Base-by-base conservation (phyloP, 2,888 invertebrate genomes). In the Arge pagana region DNA sequence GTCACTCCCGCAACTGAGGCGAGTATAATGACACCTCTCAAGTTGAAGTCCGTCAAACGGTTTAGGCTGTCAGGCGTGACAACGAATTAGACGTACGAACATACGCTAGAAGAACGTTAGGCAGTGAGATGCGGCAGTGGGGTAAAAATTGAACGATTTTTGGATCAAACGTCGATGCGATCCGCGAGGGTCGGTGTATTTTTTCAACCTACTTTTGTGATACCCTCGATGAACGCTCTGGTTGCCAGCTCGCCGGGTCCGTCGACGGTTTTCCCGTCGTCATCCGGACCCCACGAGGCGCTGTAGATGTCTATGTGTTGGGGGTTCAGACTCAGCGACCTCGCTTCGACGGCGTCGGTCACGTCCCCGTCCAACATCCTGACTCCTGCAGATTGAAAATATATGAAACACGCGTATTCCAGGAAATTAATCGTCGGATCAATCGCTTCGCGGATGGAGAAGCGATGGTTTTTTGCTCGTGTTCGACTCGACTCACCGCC, bases 301-400 rank as follows among this genome's bases (percentile, higher is more conserved):
- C 95, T 96, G 80, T 98, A 99, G 65, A 99, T 96, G 78, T 99
- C 96, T 60, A 99, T 96, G 76, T 98, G 96, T 68, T 98, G 93
- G 18, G 93, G 92, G 77, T 96, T 95, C 50, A 96, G 83, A 64
- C 95, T 92, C 16, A 99, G 82, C 0, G 96, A 96, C 56, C 93
- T 84, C 1, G 98, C 97, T 79, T 99, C 99, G 7, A 99, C 97
- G 0, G 96, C 96, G 77, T 99, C 99, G 1, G 98, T 99, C 50
- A 99, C 98, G 77, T 98, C 96, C 23, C 97, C 97, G 70, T 97
- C 96, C 67, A 98, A 77, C 96, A 97, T 97, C 39, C 96, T 84
- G n/a, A 97, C 96, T 60, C 97, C 94, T 88, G 72, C 2, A 59
- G 57, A 45, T 30, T 15, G 31, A 23, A 33, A 23, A 45, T 10